Conservation (phyloP, 2,888 invertebrate genomes). For the Stegana nigrithorax region DNA sequence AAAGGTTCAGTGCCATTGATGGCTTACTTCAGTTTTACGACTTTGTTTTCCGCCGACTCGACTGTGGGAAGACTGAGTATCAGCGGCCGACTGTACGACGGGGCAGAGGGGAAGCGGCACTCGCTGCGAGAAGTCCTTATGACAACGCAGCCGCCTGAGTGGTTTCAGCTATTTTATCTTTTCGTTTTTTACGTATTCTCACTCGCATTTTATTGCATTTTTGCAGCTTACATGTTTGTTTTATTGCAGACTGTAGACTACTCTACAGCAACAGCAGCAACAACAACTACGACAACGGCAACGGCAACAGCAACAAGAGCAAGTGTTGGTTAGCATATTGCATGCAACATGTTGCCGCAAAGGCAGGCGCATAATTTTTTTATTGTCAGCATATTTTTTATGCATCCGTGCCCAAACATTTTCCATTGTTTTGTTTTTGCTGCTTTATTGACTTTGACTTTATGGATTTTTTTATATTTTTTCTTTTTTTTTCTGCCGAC, state of each 20-base stretch:
- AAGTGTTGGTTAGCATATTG: conserved; percentile 18
- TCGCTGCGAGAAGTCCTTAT: not conserved
- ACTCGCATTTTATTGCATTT: not conserved
- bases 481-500: not conserved
- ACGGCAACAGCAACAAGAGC: not conserved
- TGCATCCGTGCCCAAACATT: conserved; percentile 27
- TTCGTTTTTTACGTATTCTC: conserved; percentile 31
- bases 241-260: too few species aligned
- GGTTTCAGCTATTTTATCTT: conserved; percentile 26
- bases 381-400: conserved; percentile 58
- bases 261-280: too few species aligned
- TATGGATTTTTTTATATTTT: not conserved
- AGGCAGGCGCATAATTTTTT: conserved; percentile 44
- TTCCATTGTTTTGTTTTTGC: not conserved
- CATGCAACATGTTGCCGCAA: conserved; percentile 55
- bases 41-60: conserved; percentile 46
- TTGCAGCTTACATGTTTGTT: too few species aligned
- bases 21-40: conserved; percentile 60
- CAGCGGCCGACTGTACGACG: too few species aligned
- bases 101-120: not conserved
- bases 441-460: too few species aligned
- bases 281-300: too few species aligned
- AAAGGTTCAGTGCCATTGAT: conserved; percentile 42
- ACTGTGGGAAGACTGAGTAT: not conserved
- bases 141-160: not conserved